Base-by-base conservation (phyloP, 2,888 invertebrate species). In the Epinotia bilunana region DNA sequence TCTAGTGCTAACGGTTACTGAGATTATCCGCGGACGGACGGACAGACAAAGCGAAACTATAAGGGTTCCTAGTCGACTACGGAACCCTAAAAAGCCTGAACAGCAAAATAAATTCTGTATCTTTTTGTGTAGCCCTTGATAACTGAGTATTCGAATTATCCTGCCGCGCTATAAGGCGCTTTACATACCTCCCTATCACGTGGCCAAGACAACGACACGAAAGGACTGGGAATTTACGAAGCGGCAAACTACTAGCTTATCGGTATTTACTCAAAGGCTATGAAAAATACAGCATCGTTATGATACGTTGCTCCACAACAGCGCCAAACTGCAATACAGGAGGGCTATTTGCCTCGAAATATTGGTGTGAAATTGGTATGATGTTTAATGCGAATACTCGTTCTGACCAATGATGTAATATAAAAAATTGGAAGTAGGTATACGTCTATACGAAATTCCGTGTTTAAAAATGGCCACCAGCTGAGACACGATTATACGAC, bases 251-350 rank as follows among this genome's bases (percentile, higher is more conserved):
- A 43, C 62, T 62, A 43, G 62, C 39, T 64, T 64, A 18, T 49
- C 5, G 23, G 49, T 20, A 16, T 64, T 49, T 49, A 16, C 23
- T 64, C 46, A 28, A 64, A 49, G 23, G n/a, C 49, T 16, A 13
- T 49, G n/a, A 64, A 49, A 49, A 64, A 64, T 46, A 64, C 20
- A 20, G 18, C 23, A 53, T 18, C 70, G 23, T 39, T 39, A 33
- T 33, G 39, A 58, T 53, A 71, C 60, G 23, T 58, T 57, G 57
- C 28, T 28, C 12, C 18, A 28, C 43, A 3, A 61, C 9, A 39
- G 33, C 9, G 39, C 4, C 39, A 53, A 23, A 61, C 60, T 28
- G 18, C 61, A 65, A 72, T 46, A 46, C 13, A 46, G 46, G 3
- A 46, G 46, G 46, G 3, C 46, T 46, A 46, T 49, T 39, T 49